Evolutionary conservation across 2,888 invertebrate species (phyloP).

Genomic region (Tineola bisselliella): DNA sequence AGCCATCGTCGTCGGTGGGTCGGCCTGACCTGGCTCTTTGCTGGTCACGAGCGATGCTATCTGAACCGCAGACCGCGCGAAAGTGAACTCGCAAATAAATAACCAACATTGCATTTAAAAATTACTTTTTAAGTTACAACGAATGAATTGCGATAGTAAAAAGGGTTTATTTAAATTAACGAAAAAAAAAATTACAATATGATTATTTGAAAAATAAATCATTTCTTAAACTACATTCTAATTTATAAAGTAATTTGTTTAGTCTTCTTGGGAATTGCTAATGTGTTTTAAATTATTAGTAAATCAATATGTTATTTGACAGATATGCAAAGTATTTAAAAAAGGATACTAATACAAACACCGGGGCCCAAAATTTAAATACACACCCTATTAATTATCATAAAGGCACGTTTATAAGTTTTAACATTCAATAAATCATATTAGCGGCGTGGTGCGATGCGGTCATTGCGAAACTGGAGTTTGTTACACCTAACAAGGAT

Average conservation of each 20-base stretch:
- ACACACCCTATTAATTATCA: conserved; percentile 7
- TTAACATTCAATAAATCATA: not conserved
- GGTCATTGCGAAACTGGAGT: not conserved
- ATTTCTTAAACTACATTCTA: too few relatives aligned
- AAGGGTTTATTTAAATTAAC: not conserved
- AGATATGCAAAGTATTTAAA: conserved; percentile 3
- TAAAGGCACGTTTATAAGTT: conserved; percentile 8
- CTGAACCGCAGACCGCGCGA: not conserved
- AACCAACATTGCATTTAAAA: conserved; percentile 1
- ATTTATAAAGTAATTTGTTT: too few relatives aligned
- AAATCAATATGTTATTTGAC: conserved; percentile 8
- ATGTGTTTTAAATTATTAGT: not conserved
- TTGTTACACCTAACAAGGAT: conserved; percentile 4
- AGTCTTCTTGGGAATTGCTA: not conserved
- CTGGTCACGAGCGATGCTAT: conserved; percentile 8
- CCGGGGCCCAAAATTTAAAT: not conserved
- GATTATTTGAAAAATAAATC: too few relatives aligned
- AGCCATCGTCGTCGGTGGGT: not conserved
- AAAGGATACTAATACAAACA: not conserved
- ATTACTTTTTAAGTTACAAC: not conserved
- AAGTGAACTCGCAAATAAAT: not conserved
- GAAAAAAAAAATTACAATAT: not conserved
- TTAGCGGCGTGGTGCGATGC: not conserved
- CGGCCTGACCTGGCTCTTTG: not conserved
- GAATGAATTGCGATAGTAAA: not conserved